Conservation (phyloP, 1,140 invertebrate species). For the Onthophagus taurus region DNA sequence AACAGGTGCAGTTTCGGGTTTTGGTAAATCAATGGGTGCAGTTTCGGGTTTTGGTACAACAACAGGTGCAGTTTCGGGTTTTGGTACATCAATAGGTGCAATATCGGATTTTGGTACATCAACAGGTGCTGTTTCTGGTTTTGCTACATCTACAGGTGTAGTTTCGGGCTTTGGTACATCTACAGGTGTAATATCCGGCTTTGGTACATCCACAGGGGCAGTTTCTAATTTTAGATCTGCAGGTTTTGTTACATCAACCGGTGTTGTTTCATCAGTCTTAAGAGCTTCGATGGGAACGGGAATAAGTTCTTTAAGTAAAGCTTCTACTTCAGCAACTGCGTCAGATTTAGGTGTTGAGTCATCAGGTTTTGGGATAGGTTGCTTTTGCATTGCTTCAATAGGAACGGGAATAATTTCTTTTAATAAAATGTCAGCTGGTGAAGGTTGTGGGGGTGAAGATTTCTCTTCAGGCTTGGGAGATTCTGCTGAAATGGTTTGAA, state of each 20-base stretch:
- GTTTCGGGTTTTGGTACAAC: background rate
- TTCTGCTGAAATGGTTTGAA: background rate
- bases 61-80: background rate
- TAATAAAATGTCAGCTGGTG: slow-evolving; percentile 42
- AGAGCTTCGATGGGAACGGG: background rate
- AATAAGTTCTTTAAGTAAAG: background rate
- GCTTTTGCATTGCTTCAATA: background rate
- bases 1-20: background rate
- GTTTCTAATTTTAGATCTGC: slow-evolving; percentile 7
- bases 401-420: slow-evolving; percentile 41
- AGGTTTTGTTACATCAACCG: background rate
- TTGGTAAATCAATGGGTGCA: no score
- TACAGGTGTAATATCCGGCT: slow-evolving; percentile 5
- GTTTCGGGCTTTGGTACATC: slow-evolving; percentile 4
- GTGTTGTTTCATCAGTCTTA: background rate
- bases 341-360: background rate
- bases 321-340: background rate
- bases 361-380: background rate
- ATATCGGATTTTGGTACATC: background rate
- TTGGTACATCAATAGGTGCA: background rate
- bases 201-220: slow-evolving; percentile 10
- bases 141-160: slow-evolving; percentile 1
- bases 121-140: background rate
- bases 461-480: slow-evolving; percentile 3
- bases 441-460: slow-evolving; percentile 23